These are phyloP conservation scores for Nannobrachium achirus DNA, from an alignment of 2,113 vertebrate species.

Conservation along the genomic window DNA sequence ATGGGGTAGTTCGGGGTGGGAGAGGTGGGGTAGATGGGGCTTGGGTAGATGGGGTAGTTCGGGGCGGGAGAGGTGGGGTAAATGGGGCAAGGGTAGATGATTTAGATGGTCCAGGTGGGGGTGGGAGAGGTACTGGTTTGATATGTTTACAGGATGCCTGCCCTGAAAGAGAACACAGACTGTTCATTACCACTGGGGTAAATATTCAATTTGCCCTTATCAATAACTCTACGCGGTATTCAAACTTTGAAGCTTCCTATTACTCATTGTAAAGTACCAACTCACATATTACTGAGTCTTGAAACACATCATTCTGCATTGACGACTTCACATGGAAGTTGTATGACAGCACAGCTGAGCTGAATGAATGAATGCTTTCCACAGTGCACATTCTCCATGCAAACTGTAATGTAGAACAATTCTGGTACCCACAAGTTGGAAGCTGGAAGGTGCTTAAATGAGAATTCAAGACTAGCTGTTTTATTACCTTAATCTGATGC, in stretches of 20 bases:
- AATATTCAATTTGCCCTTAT: no score
- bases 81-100: not conserved
- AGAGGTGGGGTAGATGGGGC: not conserved
- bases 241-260: no score
- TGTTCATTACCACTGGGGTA: not conserved
- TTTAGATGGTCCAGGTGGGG: not conserved
- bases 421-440: no score
- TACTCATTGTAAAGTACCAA: no score
- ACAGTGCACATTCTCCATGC: not conserved
- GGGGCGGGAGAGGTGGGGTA: not conserved
- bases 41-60: not conserved
- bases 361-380: not conserved
- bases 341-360: not conserved
- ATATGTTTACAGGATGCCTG: slow-evolving; percentile 19
- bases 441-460: not conserved
- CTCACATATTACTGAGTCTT: not conserved
- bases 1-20: not conserved
- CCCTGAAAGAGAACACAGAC: slow-evolving; percentile 30
- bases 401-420: no score
- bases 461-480: no score
- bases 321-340: not conserved
- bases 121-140: not conserved
- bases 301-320: no score
- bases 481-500: no score
- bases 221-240: no score